Conservation (phyloP, 1,140 invertebrate genomes). For the Berghia stephanieae region DNA sequence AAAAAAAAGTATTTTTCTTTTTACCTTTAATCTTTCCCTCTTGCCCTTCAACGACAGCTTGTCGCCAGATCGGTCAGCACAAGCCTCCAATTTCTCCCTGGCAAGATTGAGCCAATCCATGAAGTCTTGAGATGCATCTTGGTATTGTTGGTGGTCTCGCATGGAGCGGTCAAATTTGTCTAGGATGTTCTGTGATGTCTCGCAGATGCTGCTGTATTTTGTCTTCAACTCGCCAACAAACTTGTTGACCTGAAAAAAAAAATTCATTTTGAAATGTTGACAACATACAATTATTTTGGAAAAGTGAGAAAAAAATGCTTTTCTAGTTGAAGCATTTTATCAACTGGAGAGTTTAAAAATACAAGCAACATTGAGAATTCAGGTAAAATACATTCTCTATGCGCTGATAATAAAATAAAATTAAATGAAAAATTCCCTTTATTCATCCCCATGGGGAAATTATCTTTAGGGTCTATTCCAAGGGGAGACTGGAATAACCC, state of each 20-base stretch:
- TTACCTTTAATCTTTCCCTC: slow-evolving; percentile 82
- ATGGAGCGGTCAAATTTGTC: slow-evolving; percentile 87
- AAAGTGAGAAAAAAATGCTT: too few relatives aligned
- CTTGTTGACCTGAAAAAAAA: slow-evolving; percentile 72
- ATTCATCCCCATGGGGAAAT: too few relatives aligned
- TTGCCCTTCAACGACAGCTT: slow-evolving; percentile 88
- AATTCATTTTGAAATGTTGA: too few relatives aligned
- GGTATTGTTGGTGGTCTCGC: slow-evolving; percentile 86
- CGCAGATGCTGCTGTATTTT: slow-evolving; percentile 86
- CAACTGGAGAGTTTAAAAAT: too few relatives aligned
- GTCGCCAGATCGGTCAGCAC: slow-evolving; percentile 88
- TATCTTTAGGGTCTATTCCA: too few relatives aligned
- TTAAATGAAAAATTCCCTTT: too few relatives aligned
- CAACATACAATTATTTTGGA: too few relatives aligned
- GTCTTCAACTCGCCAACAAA: slow-evolving; percentile 89
- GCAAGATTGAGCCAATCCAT: slow-evolving; percentile 91
- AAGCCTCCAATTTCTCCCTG: slow-evolving; percentile 82
- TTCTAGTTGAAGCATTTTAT: too few relatives aligned
- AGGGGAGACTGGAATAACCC: too few relatives aligned
- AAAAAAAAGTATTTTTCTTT: slow-evolving; percentile 24
- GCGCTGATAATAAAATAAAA: too few relatives aligned
- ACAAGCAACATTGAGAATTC: too few relatives aligned
- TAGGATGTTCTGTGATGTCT: slow-evolving; percentile 85
- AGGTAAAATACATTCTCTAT: too few relatives aligned
- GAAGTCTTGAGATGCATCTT: slow-evolving; percentile 86